These are phyloP conservation scores for Chloebia gouldiae DNA, from an alignment of 2,113 vertebrate genomes.

Conservation along the genomic window DNA sequence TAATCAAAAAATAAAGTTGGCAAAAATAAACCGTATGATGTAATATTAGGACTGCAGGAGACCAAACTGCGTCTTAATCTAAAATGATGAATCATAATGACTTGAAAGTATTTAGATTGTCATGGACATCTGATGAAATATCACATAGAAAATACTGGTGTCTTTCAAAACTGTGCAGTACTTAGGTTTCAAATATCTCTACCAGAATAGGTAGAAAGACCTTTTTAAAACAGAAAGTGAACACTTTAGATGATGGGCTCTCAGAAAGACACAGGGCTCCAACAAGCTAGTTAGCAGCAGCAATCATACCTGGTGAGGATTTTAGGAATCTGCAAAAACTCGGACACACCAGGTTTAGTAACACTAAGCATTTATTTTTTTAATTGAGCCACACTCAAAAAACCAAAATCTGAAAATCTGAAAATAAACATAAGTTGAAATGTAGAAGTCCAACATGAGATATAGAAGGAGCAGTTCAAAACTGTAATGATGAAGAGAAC, in stretches of 20 bases:
- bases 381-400: neutral
- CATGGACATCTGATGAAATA: neutral
- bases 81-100: neutral
- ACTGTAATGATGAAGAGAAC: neutral
- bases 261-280: neutral
- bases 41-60: neutral
- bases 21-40: neutral
- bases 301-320: neutral
- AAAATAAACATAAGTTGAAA: neutral
- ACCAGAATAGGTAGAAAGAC: neutral
- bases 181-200: neutral
- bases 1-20: neutral
- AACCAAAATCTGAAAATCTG: neutral
- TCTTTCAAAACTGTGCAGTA: neutral
- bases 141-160: neutral
- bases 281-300: neutral
- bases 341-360: neutral
- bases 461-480: neutral
- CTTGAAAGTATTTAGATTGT: neutral
- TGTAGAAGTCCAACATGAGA: neutral
- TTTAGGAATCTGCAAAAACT: neutral
- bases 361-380: neutral
- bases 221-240: neutral
- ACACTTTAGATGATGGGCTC: neutral
- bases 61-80: neutral